Evolutionary conservation across 2,797 vertebrate genomes (phyloP).

Genomic region (Halcyon leucocephala): DNA sequence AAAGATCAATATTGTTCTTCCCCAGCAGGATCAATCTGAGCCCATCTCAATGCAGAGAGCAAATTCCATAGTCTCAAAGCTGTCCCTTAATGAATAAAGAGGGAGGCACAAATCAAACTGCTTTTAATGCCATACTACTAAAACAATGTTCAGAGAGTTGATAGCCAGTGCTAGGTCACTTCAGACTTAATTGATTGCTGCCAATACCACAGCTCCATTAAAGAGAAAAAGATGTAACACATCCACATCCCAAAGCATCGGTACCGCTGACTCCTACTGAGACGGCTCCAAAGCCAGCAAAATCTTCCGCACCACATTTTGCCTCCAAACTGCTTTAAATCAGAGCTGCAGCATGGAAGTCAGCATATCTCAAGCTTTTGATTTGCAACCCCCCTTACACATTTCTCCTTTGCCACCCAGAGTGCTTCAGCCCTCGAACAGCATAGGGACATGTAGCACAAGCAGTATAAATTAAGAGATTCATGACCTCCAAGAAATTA

Average conservation of each 20-base stretch:
- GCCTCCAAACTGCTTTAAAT: not conserved
- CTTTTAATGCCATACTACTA: slow-evolving; percentile 32
- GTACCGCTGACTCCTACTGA: not conserved
- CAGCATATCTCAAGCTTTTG: not conserved
- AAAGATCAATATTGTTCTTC: slow-evolving; percentile 27
- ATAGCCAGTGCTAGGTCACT: not conserved
- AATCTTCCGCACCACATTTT: not conserved
- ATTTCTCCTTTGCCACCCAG: not conserved
- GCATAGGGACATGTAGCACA: rapidly evolving
- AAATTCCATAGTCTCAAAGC: not conserved
- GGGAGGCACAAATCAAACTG: slow-evolving; percentile 45
- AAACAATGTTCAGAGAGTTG: not conserved
- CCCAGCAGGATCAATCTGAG: not conserved
- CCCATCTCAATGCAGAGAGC: not conserved
- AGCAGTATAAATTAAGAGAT: not conserved
- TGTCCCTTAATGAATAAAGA: slow-evolving; percentile 25
- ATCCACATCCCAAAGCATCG: not conserved
- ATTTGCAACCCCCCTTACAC: rapidly evolving
- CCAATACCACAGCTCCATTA: not conserved
- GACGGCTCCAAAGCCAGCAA: not conserved
- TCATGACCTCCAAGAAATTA: not conserved
- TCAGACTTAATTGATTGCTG: not conserved
- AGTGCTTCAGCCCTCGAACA: not conserved
- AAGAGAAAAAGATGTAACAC: not conserved
- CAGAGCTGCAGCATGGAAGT: not conserved